phyloP scores from a whole-genome alignment of 2,113 vertebrate species.

The Seriola rivoliana region DNA sequence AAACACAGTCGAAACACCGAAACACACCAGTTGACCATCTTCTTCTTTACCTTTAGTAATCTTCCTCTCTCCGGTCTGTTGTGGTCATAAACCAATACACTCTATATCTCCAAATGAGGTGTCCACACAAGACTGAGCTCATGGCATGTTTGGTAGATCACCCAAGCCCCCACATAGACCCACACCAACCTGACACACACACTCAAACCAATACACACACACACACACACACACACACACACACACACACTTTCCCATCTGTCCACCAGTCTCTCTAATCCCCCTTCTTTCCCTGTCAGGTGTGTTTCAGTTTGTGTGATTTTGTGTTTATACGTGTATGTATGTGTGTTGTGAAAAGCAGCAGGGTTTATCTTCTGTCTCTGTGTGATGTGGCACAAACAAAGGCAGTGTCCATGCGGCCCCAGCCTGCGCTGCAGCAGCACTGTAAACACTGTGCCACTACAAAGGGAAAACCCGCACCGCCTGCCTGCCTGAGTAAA shows the following conservation, averaged over 20 bases:
- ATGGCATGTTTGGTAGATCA: slow-evolving; percentile 40
- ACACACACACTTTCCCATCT: slow-evolving; percentile 10
- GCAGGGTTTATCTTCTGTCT: slow-evolving; percentile 53
- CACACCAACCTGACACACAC: neutral
- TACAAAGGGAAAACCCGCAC: slow-evolving; percentile 61
- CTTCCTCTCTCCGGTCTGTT: slow-evolving; percentile 28
- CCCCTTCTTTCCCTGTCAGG: slow-evolving; percentile 19
- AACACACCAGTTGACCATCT: slow-evolving; percentile 12
- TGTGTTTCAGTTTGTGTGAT: slow-evolving; percentile 31
- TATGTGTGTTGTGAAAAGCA: slow-evolving; percentile 40
- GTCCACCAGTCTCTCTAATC: slow-evolving; percentile 40
- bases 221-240: neutral
- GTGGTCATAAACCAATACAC: slow-evolving; percentile 35
- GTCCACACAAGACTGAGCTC: slow-evolving; percentile 42
- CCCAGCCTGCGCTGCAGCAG: slow-evolving; percentile 45
- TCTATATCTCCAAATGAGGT: slow-evolving; percentile 40
- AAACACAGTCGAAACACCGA: slow-evolving; percentile 20
- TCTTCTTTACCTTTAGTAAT: slow-evolving; percentile 37
- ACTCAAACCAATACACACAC: neutral
- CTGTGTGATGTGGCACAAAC: slow-evolving; percentile 58
- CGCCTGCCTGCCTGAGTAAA: slow-evolving; percentile 47
- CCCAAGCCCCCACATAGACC: neutral
- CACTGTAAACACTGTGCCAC: slow-evolving; percentile 62
- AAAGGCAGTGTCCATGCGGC: slow-evolving; percentile 53
- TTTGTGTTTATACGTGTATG: slow-evolving; percentile 1